phyloP scores from a whole-genome alignment of 2,888 invertebrate genomes.

The Eilema depressum region DNA sequence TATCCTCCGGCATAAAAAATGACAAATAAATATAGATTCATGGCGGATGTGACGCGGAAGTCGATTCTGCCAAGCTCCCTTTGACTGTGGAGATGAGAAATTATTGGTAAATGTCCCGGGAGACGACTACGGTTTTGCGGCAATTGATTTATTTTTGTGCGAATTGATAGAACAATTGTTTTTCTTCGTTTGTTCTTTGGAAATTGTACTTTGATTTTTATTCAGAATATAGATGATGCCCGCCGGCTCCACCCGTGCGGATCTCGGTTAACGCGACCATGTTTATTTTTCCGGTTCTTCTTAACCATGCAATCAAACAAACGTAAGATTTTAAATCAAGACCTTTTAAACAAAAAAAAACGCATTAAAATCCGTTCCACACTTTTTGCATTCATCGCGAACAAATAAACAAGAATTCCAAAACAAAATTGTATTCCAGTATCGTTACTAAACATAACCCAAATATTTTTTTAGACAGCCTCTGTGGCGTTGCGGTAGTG shows the following conservation, averaged over 20 bases:
- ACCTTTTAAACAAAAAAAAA: too few relatives aligned
- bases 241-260: too few relatives aligned
- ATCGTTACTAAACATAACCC: too few relatives aligned
- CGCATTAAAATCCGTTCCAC: too few relatives aligned
- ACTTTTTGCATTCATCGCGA: too few relatives aligned
- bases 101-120: constrained; percentile 30
- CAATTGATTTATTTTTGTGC: constrained; percentile 17
- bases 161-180: constrained; percentile 11
- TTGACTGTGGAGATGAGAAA: constrained; percentile 43
- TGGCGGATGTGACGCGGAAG: constrained; percentile 47
- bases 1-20: neutral
- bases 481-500: too few relatives aligned
- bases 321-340: too few relatives aligned
- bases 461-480: too few relatives aligned
- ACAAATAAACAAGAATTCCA: too few relatives aligned
- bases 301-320: too few relatives aligned
- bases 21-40: constrained; percentile 21
- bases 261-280: neutral
- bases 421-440: too few relatives aligned
- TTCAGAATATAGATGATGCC: neutral
- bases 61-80: constrained; percentile 37
- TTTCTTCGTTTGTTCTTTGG: constrained; percentile 4
- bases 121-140: constrained; percentile 12
- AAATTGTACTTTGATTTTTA: neutral
- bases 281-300: too few relatives aligned